Percentiles rank a stretch among this genome's conserved stretches.
These are phyloP conservation scores for Bugula neritina DNA, from an alignment of 2,888 invertebrate genomes.

Conservation along the genomic window DNA sequence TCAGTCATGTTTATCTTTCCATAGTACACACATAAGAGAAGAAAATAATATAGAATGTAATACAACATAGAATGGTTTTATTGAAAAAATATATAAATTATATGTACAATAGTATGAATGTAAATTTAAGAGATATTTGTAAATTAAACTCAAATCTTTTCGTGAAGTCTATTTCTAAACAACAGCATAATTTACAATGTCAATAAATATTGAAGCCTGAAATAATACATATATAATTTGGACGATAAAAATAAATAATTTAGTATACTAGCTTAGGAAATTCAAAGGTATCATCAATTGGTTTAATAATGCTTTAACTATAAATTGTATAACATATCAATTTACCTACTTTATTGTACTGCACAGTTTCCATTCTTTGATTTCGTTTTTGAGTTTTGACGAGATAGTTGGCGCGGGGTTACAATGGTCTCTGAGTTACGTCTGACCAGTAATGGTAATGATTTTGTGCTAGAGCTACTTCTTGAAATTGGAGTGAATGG, in stretches of 20 bases:
- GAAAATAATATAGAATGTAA: no score
- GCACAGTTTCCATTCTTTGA: neutral
- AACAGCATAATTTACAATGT: no score
- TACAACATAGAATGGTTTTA: no score
- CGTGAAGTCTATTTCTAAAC: no score
- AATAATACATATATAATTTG: neutral
- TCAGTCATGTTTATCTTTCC: no score
- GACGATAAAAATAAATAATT: neutral
- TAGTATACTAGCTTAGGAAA: neutral
- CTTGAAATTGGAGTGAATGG: neutral
- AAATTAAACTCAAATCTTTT: no score
- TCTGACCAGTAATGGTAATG: neutral
- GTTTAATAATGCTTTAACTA: neutral
- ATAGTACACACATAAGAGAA: no score
- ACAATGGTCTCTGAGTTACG: neutral
- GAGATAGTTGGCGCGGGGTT: neutral
- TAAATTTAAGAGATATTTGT: no score
- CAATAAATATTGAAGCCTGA: no score
- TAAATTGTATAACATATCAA: neutral
- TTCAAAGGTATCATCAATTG: neutral
- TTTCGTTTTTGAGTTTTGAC: slow-evolving; percentile 23
- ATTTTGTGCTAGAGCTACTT: slow-evolving; percentile 5
- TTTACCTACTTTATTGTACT: slow-evolving; percentile 4
- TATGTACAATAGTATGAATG: no score
- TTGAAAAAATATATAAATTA: no score